Conservation (phyloP, 1,140 invertebrate genomes). For the Araneus ventricosus region DNA sequence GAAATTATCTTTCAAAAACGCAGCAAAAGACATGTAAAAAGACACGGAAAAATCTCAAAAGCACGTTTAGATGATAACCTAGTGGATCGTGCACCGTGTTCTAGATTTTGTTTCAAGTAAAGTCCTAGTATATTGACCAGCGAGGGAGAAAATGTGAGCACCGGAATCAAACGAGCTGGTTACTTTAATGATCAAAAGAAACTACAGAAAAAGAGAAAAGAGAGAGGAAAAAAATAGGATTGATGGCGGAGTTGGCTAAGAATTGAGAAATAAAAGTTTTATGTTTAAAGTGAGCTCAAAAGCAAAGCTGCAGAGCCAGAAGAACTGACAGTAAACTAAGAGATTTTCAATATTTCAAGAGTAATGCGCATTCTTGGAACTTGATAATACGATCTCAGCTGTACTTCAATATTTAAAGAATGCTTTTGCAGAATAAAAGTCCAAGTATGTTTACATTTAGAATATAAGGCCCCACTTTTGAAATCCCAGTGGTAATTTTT, state of each 20-base stretch:
- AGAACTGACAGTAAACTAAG: conserved; percentile 62
- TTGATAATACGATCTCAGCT: conserved; percentile 35
- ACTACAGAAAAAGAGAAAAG: conserved; percentile 38
- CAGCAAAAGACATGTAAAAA: conserved; percentile 60
- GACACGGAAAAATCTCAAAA: conserved; percentile 59
- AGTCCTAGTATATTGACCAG: conserved; percentile 65
- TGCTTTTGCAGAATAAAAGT: conserved; percentile 50
- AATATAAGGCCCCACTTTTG: conserved; percentile 1
- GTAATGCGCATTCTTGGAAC: conserved; percentile 29
- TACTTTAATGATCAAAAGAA: conserved; percentile 73
- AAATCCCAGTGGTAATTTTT: conserved; percentile 25
- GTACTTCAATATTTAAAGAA: conserved; percentile 66
- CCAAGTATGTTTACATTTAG: conserved; percentile 42
- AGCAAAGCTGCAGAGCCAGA: background rate
- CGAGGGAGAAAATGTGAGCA: conserved; percentile 65
- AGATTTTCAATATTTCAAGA: conserved; percentile 72
- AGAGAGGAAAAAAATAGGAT: conserved; percentile 29
- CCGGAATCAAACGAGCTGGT: conserved; percentile 52
- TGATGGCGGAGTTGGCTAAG: conserved; percentile 56
- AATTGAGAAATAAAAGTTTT: conserved; percentile 68
- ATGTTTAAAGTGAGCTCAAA: conserved; percentile 48
- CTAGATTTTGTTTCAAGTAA: conserved; percentile 73
- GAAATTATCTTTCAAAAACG: conserved; percentile 55
- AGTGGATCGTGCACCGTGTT: conserved; percentile 65
- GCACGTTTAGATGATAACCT: conserved; percentile 71